Conservation (phyloP, 2,797 vertebrate genomes). For the Danio aesculapii region DNA sequence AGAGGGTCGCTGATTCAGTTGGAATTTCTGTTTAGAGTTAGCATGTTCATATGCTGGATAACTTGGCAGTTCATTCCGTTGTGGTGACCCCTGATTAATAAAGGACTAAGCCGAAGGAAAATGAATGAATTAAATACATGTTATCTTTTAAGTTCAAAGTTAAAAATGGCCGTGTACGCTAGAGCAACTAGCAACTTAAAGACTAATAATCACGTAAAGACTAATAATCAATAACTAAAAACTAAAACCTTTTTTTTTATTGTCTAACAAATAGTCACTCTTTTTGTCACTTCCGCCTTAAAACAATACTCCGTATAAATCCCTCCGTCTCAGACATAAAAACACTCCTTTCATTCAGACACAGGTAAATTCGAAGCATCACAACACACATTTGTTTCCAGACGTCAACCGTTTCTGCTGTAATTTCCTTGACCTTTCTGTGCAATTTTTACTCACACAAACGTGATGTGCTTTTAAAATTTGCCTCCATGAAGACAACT, state of each 20-base stretch:
- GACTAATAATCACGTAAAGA: too few relatives aligned
- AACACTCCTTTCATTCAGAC: constrained; percentile 14
- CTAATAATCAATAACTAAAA: too few relatives aligned
- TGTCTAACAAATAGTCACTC: neutral
- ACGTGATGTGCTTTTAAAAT: constrained; percentile 79
- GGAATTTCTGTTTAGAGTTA: too few relatives aligned
- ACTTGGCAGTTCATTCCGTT: too few relatives aligned
- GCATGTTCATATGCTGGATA: too few relatives aligned
- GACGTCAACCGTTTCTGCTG: constrained; percentile 77
- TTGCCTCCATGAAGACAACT: constrained; percentile 76
- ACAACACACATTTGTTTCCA: constrained; percentile 71
- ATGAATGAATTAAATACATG: too few relatives aligned
- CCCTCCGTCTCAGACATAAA: constrained; percentile 5
- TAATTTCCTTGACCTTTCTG: constrained; percentile 75
- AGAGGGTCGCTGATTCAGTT: too few relatives aligned
- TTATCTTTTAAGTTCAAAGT: too few relatives aligned
- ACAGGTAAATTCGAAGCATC: constrained; percentile 64
- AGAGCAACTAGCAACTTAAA: too few relatives aligned
- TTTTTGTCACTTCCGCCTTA: neutral
- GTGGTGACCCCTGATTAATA: too few relatives aligned
- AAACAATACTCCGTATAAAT: neutral
- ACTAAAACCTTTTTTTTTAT: constrained; percentile 7
- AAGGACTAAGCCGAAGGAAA: too few relatives aligned
- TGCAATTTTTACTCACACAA: constrained; percentile 57
- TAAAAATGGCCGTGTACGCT: too few relatives aligned